Percentiles rank a stretch among this genome's conserved stretches.
These are phyloP conservation scores for Anguilla megastoma DNA, from an alignment of 2,797 vertebrate genomes.

Conservation along the genomic window DNA sequence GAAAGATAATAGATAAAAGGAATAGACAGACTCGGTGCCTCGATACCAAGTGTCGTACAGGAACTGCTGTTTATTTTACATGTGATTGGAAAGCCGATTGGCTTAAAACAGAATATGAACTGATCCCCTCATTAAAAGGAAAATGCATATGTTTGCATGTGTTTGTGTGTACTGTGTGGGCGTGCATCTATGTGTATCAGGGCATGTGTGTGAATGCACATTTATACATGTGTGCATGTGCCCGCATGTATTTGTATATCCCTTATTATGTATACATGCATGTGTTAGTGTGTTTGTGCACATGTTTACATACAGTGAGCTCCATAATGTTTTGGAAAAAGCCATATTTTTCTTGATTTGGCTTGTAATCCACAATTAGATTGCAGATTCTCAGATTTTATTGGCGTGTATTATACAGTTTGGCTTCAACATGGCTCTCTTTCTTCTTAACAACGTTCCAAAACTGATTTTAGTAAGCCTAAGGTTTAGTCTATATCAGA, in stretches of 20 bases:
- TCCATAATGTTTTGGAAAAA: no score
- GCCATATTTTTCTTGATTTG: no score
- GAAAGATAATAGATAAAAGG: background rate
- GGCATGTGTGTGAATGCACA: no score
- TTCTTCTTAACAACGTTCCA: no score
- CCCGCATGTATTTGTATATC: background rate
- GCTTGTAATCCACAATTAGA: no score
- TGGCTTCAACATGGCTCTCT: no score
- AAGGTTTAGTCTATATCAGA: no score
- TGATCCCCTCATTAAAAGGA: background rate
- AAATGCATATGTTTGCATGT: background rate
- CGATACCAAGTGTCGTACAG: background rate
- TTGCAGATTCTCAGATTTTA: no score
- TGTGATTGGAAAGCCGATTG: background rate
- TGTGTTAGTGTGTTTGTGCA: background rate
- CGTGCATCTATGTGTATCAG: background rate
- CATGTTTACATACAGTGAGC: no score
- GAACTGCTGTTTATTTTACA: background rate
- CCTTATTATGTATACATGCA: background rate
- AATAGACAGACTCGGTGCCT: background rate
- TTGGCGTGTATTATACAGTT: no score
- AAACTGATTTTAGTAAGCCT: no score
- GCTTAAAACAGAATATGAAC: background rate
- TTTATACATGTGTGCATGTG: background rate
- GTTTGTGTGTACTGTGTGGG: background rate